Evolutionary conservation across 2,113 vertebrate genomes (phyloP), one percentile per base, ranked within the genome.

Genomic region (Amazona guildingii): DNA sequence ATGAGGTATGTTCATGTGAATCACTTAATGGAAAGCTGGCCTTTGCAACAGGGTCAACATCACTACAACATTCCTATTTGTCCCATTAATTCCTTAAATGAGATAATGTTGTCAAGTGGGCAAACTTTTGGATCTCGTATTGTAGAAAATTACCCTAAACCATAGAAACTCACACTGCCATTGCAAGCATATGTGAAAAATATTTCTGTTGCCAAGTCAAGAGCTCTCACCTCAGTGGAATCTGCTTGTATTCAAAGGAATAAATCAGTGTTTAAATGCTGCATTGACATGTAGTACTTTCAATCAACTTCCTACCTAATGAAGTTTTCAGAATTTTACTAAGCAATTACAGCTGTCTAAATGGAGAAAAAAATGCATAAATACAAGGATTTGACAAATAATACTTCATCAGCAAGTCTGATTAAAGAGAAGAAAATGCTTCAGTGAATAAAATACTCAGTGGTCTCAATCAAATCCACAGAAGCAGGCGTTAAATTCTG

Each of bases 351-450:
- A 76, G 29, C 21, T 68, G 41, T 52, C 59, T 78, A 89, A 80
- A 68, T 48, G 35, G n/a, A 49, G 52, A 29, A 59, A 76, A 64
- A 69, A 39, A 24, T 31, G 33, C 51, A 55, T 61, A 33, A 66
- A 68, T 68, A 33, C 72, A 91, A 69, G 16, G 11, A 85, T 80
- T 86, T 92, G 29, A 80, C n/a, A 81, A 93, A 78, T 72, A 88
- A 44, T 44, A 69, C 41, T 92, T 66, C 57, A 93, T 85, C 77
- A 81, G 54, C 31, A 69, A 66, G 52, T 79, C 51, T 89, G 74
- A 89, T 48, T 66, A 41, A 69, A 74, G 19, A 66, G 20, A 87
- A 84, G 11, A 79, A 20, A 70, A 18, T 15, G 20, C 6, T 67
- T 63, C 37, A 49, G 14, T 54, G 39, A 62, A 55, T 41, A 8